Base-by-base conservation (phyloP, 2,113 vertebrate species). In the Cryptotis parvus region DNA sequence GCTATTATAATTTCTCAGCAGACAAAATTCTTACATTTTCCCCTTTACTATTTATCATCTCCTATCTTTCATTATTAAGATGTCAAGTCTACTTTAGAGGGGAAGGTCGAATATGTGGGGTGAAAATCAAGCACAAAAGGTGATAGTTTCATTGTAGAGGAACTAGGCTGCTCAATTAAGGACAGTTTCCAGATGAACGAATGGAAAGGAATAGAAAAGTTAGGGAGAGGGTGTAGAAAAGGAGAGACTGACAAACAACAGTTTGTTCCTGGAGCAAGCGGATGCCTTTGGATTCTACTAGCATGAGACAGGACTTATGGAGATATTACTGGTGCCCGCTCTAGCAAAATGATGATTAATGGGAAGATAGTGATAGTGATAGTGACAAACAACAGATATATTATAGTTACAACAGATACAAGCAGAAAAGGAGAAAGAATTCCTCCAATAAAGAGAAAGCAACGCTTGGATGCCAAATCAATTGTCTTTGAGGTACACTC, bases 41-140 rank as follows among this genome's bases (percentile, higher is more conserved):
- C 65, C 41, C 45, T 84, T n/a, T 77, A 68, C 35, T 77, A n/a
- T 55, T 75, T 52, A 39, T 69, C 74, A 31, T 80, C 49, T 83
- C 22, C 10, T 82, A 68, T 49, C 15, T 65, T 84, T 84, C 73
- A 68, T 69, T 16, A 61, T 37, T 49, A 66, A 72, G 72, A 49
- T 29, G 58, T 9, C 55, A 75, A 43, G 33, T 82, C 27, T 58
- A 58, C 20, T 58, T 58, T 78, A 78, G 86, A 33, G 10, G 45
- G 66, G 18, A 89, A 81, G 41, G 76, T 29, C 63, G 63, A 85
- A 94, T 29, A 76, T 58, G 10, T 69, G 9, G 12, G 41, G 0
- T 76, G 41, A 74, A 88, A 45, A 74, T 52, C 35, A 91, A 79
- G 37, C 45, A 84, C 74, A 68, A 79, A 74, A 73, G 35, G 26